Conservation (phyloP, 2,888 invertebrate species). For the Agrochola litura region DNA sequence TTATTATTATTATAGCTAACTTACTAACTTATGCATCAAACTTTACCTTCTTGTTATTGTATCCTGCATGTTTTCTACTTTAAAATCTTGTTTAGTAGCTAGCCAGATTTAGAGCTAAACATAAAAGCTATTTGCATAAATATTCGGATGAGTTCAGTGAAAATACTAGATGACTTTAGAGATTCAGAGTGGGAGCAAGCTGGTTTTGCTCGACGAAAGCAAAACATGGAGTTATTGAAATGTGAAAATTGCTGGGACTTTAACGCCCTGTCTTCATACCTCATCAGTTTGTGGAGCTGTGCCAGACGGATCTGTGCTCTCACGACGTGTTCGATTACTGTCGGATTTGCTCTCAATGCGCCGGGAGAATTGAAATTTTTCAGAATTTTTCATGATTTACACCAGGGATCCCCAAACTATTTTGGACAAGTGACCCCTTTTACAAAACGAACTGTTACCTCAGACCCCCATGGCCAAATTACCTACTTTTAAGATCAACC, state of each 20-base stretch:
- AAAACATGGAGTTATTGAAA: constrained; percentile 15
- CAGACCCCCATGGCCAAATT: too few relatives aligned
- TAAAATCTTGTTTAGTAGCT: not conserved
- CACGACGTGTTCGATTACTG: constrained; percentile 3
- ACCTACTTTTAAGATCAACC: too few relatives aligned
- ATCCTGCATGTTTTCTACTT: not conserved
- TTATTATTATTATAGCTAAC: too few relatives aligned
- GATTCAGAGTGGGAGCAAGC: not conserved
- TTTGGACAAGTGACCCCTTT: too few relatives aligned
- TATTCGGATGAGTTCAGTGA: constrained; percentile 19
- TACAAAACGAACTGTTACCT: too few relatives aligned
- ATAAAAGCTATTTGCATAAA: constrained; percentile 20
- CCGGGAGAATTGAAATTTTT: not conserved
- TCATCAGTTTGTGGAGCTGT: not conserved
- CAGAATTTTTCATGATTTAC: not conserved
- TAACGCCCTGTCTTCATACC: not conserved
- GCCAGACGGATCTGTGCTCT: not conserved
- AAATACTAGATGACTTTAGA: not conserved
- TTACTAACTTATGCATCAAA: too few relatives aligned
- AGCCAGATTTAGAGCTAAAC: constrained; percentile 5
- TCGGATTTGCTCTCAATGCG: not conserved
- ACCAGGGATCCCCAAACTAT: too few relatives aligned
- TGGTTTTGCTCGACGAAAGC: not conserved
- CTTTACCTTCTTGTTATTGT: too few relatives aligned
- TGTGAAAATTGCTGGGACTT: constrained; percentile 10